Evolutionary conservation across 2,113 vertebrate genomes (phyloP), one percentile per base, ranked within the genome.

Genomic region (Struthio camelus): DNA sequence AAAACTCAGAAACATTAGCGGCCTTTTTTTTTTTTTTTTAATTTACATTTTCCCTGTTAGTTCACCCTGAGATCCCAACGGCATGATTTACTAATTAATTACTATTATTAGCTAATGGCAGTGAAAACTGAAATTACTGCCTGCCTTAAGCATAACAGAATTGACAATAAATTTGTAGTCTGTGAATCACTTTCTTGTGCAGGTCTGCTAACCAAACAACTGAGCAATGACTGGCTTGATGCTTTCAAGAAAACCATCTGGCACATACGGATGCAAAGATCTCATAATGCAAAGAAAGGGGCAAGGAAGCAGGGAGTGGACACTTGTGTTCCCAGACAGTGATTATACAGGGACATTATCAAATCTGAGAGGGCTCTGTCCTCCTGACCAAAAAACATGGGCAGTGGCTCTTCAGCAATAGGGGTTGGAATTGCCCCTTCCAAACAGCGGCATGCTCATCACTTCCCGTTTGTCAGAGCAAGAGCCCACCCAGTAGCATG

Each of bases 1-100:
- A 91, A 96, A 97, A 94, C 96, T 96, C 96, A 97, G 93, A 82
- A 95, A 96, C 95, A 93, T 97, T 79, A 95, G 91, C 85, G 92
- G 96, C 58, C 81, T 94, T 90, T 90, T 93, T 79, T 92, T 87
- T 94, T 87, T 92, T 86, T 92, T 94, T 73, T 93, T 69, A 94
- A 96, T 98, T 95, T 97, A 97, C 97, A 97, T 97, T 97, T 97
- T 97, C 95, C 93, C 95, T 93, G 87, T 96, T 96, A 97, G 95
- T 95, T 98, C 97, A 98, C 98, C 98, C 98, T 82, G 97, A 97
- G 97, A 97, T 97, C 97, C 94, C 83, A 91, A 96, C 30, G 88
- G 97, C 97, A 97, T 91, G 78, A 97, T 98, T 98, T 98, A 96
- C 97, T 98, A 98, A 98, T 98, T 98, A 98, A 98, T 98, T 97